Conservation (phyloP, 2,888 invertebrate genomes). For the Euzetes globulus region DNA sequence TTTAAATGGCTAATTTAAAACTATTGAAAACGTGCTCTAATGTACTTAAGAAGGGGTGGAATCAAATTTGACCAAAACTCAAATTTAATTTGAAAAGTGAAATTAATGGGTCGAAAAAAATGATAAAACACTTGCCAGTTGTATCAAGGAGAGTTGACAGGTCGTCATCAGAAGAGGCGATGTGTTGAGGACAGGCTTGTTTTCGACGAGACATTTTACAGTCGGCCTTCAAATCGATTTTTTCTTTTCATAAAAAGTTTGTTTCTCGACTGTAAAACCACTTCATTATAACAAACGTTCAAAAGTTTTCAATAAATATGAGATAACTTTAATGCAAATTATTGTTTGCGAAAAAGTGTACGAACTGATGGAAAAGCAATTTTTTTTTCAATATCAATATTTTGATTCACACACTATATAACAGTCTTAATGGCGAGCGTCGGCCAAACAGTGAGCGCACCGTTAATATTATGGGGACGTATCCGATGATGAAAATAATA, state of each 20-base stretch:
- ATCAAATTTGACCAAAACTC: neutral
- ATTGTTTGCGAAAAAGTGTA: neutral
- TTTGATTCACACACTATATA: slow-evolving; percentile 5
- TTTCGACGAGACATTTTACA: slow-evolving; percentile 32
- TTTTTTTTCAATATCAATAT: neutral
- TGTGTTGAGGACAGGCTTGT: slow-evolving; percentile 33
- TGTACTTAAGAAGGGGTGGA: neutral
- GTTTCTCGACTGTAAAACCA: slow-evolving; percentile 13
- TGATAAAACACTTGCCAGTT: neutral
- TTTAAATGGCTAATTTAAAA: no score
- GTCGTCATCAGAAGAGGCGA: slow-evolving; percentile 13
- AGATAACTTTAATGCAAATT: neutral
- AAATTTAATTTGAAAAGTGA: neutral
- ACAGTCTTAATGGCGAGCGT: neutral
- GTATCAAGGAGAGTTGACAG: slow-evolving; percentile 5
- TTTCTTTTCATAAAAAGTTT: slow-evolving; percentile 9
- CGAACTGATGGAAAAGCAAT: neutral
- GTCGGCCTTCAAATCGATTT: slow-evolving; percentile 1
- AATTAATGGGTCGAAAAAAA: neutral
- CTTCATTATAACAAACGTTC: slow-evolving; percentile 7
- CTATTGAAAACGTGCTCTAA: neutral
- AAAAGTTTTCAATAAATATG: neutral
- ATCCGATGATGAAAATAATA: slow-evolving; percentile 28
- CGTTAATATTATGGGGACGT: slow-evolving; percentile 14
- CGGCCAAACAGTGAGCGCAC: neutral